Evolutionary conservation across 2,888 invertebrate genomes (phyloP).

Genomic region (Patella depressa): DNA sequence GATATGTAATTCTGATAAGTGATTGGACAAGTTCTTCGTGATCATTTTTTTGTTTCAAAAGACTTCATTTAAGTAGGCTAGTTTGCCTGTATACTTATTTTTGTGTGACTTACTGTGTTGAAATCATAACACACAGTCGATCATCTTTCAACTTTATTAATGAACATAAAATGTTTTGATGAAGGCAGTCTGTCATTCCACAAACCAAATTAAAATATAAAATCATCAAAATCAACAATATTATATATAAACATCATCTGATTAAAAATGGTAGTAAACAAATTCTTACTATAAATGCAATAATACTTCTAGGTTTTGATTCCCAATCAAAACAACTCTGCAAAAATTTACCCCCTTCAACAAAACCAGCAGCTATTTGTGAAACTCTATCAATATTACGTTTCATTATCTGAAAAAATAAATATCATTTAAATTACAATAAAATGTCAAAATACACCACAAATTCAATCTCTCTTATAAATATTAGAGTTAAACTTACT

Average conservation of each 20-base stretch:
- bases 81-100: too few relatives aligned
- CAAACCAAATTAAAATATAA: too few relatives aligned
- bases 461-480: too few relatives aligned
- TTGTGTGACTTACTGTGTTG: too few relatives aligned
- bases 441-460: too few relatives aligned
- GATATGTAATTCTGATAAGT: too few relatives aligned
- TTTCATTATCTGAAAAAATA: constrained; percentile 80
- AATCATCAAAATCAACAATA: neutral
- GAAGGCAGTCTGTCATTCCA: too few relatives aligned
- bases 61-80: too few relatives aligned
- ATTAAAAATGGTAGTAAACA: neutral
- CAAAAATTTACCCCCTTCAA: constrained; percentile 90
- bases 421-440: neutral
- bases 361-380: constrained; percentile 88
- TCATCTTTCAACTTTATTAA: neutral
- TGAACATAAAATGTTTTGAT: neutral
- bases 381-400: constrained; percentile 93
- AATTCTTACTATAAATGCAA: constrained; percentile 79
- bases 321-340: constrained; percentile 99
- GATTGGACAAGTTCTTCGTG: neutral
- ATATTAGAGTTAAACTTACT: too few relatives aligned
- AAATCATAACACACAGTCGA: too few relatives aligned
- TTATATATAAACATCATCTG: neutral
- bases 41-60: too few relatives aligned
- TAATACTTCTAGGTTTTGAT: constrained; percentile 80